phyloP scores from a whole-genome alignment of 2,797 vertebrate species.

The Thalassophryne amazonica region DNA sequence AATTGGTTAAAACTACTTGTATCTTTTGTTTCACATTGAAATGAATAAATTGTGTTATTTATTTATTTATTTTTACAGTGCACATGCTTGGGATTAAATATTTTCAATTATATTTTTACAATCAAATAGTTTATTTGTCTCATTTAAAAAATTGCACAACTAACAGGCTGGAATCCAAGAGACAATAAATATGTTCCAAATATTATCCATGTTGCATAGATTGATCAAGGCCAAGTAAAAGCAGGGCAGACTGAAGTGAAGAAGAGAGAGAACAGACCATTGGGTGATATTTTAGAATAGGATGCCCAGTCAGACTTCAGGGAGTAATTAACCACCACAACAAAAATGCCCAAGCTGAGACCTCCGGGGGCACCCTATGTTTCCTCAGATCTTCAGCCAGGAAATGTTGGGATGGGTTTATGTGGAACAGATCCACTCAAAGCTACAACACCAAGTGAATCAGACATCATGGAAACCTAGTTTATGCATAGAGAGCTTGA shows the following conservation, averaged over 20 bases:
- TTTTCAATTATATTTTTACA: too few relatives aligned
- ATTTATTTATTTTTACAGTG: too few relatives aligned
- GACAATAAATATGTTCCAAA: too few relatives aligned
- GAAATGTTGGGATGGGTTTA: slow-evolving; percentile 50
- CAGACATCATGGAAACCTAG: slow-evolving; percentile 26
- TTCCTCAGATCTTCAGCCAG: slow-evolving; percentile 74
- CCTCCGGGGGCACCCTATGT: slow-evolving; percentile 59
- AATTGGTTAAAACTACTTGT: too few relatives aligned
- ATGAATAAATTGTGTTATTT: too few relatives aligned
- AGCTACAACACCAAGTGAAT: slow-evolving; percentile 17
- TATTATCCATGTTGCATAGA: too few relatives aligned
- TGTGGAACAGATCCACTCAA: slow-evolving; percentile 47
- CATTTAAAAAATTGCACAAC: too few relatives aligned
- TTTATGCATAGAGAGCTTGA: slow-evolving; percentile 19
- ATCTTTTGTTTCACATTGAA: too few relatives aligned
- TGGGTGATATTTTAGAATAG: slow-evolving; percentile 61
- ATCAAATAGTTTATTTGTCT: too few relatives aligned
- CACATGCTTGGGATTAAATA: too few relatives aligned
- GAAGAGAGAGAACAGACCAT: slow-evolving; percentile 64
- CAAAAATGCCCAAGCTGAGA: slow-evolving; percentile 73
- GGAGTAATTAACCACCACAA: slow-evolving; percentile 83
- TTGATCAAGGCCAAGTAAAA: too few relatives aligned
- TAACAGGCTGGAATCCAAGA: too few relatives aligned
- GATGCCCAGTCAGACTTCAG: slow-evolving; percentile 72
- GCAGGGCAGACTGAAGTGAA: slow-evolving; percentile 42